Base-by-base conservation (phyloP, 2,888 invertebrate species). In the Plagiodera versicolora region DNA sequence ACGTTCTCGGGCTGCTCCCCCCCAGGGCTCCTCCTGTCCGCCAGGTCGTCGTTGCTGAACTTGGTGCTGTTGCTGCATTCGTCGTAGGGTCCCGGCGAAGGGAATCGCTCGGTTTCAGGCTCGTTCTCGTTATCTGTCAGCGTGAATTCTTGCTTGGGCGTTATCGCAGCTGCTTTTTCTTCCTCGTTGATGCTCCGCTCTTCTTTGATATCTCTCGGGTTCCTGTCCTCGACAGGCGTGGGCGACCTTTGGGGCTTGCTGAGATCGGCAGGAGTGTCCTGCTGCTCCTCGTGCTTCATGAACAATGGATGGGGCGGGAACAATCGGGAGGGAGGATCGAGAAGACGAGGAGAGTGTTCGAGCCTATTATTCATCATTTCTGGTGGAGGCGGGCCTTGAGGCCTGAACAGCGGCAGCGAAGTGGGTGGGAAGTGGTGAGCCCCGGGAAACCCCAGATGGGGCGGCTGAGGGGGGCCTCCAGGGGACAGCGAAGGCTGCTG, bases 11-110 rank as follows among this genome's bases (percentile, higher is more conserved):
- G 67, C 14, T 68, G 68, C 65, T 86, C 87, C 77, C 85, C 85
- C 67, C 84, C 84, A 30, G 82, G 83, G 61, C 80, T 81, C 78
- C 85, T 83, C 66, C 84, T 84, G 35, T 77, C 79, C 64, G 79
- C 72, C 79, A 85, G 83, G 68, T 88, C 88, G 78, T 88, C 88
- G 73, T 86, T 87, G 79, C 89, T 89, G 82, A 87, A 90, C 76
- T 89, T 89, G 74, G 89, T 89, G 73, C 89, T 89, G 83, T 89
- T 87, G 80, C 90, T 90, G 83, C 89, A 89, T 74, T 90, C 90
- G 70, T 90, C 90, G 79, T 88, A 90, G 9, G 86, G 85, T 28
- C 86, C 84, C 46, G 89, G 87, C 17, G 87, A 86, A 45, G 87
- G 85, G 70, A 86, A 87, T 76, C 86, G 80, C 70, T 85, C 86